Evolutionary conservation across 64 coral and sea anemone genomes (phyloP).

Genomic region (Montipora efflorescens): DNA sequence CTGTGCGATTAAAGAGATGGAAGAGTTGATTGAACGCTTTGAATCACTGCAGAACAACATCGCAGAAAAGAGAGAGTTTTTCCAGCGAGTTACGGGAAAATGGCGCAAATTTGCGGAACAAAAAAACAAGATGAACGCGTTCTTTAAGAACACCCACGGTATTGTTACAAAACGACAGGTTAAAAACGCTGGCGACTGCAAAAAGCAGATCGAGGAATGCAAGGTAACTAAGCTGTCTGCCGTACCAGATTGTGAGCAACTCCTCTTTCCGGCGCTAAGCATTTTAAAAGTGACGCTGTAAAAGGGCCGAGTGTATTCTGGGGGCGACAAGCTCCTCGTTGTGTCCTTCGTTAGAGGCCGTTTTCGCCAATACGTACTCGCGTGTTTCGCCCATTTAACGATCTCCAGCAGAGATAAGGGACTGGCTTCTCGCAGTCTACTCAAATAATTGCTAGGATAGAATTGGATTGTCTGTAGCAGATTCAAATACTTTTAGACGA

Average conservation of each 20-base stretch:
- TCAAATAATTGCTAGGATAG: no score
- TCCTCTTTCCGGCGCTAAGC: no score
- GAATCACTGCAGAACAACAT: conserved; percentile 85
- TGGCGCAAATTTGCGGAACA: conserved; percentile 87
- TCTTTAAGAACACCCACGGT: conserved; percentile 86
- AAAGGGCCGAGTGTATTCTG: no score
- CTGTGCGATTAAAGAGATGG: conserved; percentile 76
- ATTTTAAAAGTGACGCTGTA: no score
- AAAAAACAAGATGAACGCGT: conserved; percentile 91
- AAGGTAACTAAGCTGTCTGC: conserved; percentile 39
- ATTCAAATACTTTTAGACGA: no score
- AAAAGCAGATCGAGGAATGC: conserved; percentile 89
- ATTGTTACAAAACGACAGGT: conserved; percentile 76
- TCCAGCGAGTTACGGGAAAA: conserved; percentile 75
- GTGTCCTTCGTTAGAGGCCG: no score
- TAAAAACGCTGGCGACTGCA: conserved; percentile 80
- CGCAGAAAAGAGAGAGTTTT: conserved; percentile 78
- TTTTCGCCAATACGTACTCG: no score
- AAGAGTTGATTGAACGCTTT: conserved; percentile 83
- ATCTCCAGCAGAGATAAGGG: no score
- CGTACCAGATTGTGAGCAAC: no score
- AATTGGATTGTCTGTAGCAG: no score
- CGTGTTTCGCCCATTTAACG: no score
- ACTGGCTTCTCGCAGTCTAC: no score
- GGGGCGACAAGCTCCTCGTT: neutral